phyloP scores from a whole-genome alignment of 2,888 invertebrate species.

The Eubasilissa splendida region DNA sequence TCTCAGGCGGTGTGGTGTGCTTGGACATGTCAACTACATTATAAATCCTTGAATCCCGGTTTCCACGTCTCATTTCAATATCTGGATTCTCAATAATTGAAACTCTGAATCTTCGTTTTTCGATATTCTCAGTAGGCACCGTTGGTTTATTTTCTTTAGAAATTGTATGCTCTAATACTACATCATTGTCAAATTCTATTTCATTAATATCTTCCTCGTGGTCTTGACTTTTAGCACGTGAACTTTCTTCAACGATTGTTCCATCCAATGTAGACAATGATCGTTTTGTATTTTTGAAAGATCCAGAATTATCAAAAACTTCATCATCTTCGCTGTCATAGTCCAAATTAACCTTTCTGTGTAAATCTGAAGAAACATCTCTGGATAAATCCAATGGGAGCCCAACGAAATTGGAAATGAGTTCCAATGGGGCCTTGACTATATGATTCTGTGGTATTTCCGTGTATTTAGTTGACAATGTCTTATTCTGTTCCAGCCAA shows the following conservation, averaged over 20 bases:
- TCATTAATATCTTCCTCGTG: conserved; percentile 2
- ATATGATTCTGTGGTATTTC: conserved; percentile 1
- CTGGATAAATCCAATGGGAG: conserved; percentile 15
- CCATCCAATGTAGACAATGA: background rate
- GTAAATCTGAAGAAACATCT: conserved; percentile 1
- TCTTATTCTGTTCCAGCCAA: conserved; percentile 70
- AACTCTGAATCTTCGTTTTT: conserved; percentile 52
- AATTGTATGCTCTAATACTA: conserved; percentile 17
- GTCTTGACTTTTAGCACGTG: background rate
- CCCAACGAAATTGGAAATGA: conserved; percentile 40
- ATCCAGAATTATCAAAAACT: conserved; percentile 7
- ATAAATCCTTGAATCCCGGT: conserved; percentile 55
- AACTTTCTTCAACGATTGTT: background rate
- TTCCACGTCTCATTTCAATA: conserved; percentile 55
- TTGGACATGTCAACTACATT: conserved; percentile 56
- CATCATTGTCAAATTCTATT: conserved; percentile 44
- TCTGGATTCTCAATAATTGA: conserved; percentile 58
- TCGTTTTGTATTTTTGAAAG: background rate
- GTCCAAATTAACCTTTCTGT: background rate
- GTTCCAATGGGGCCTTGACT: conserved; percentile 11
- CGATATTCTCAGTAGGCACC: conserved; percentile 4
- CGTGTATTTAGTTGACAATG: background rate
- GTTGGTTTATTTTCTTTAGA: background rate
- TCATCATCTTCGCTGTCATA: conserved; percentile 24
- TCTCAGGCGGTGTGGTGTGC: conserved; percentile 53